These are phyloP conservation scores for Scrobipalpa atriplicella DNA, from an alignment of 2,888 invertebrate genomes.

Conservation along the genomic window DNA sequence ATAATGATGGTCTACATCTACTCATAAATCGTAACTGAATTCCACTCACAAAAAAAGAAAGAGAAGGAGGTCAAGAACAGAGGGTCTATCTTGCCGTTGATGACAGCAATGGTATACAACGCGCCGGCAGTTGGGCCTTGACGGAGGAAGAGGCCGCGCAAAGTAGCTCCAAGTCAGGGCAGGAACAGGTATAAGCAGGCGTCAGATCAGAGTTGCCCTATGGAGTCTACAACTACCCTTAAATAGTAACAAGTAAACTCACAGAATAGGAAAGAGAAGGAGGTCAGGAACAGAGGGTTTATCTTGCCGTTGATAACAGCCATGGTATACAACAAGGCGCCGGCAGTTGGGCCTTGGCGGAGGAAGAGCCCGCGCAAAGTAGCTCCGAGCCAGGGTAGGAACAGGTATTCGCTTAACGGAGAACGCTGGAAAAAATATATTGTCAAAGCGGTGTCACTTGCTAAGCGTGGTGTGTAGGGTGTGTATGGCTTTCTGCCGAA, in stretches of 20 bases:
- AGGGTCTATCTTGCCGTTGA: slow-evolving; percentile 60
- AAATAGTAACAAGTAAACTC: slow-evolving; percentile 58
- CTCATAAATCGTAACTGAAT: slow-evolving; percentile 33
- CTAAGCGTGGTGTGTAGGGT: not conserved
- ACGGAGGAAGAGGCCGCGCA: slow-evolving; percentile 64
- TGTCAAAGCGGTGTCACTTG: no score
- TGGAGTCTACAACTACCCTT: not conserved
- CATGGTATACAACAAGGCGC: slow-evolving; percentile 68
- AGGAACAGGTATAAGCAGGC: slow-evolving; percentile 55
- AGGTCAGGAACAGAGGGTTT: slow-evolving; percentile 62
- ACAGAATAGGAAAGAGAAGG: slow-evolving; percentile 66
- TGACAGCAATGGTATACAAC: slow-evolving; percentile 65
- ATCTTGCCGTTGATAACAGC: slow-evolving; percentile 59
- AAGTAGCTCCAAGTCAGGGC: slow-evolving; percentile 69
- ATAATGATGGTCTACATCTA: no score
- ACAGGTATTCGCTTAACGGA: slow-evolving; percentile 68
- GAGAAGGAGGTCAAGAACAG: slow-evolving; percentile 64
- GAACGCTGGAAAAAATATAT: slow-evolving; percentile 52
- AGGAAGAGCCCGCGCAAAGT: slow-evolving; percentile 64
- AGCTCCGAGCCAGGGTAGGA: slow-evolving; percentile 71
- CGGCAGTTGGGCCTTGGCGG: slow-evolving; percentile 67
- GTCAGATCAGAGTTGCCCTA: not conserved
- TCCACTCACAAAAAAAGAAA: slow-evolving; percentile 65
- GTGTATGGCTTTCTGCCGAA: no score
- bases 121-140: slow-evolving; percentile 69